Conservation (phyloP, 2,888 invertebrate genomes). For the Pachymerium ferrugineum region DNA sequence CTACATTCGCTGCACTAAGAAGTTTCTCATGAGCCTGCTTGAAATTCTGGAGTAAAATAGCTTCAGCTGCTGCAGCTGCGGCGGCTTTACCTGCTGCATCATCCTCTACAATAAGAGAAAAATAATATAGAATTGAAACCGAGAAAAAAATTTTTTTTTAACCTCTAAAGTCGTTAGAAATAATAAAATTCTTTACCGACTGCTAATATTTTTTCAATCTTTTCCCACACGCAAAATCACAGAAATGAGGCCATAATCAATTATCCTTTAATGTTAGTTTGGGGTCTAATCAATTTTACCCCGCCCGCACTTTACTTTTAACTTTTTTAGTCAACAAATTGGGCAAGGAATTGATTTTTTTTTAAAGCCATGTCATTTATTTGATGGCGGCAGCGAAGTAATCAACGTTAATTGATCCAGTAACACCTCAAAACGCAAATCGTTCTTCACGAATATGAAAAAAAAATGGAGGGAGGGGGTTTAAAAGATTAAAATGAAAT, state of each 20-base stretch:
- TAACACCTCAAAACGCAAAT: not conserved
- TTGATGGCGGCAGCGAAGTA: not conserved
- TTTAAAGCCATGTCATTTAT: not conserved
- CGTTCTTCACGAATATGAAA: not conserved
- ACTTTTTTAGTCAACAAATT: not conserved
- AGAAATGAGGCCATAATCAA: not conserved
- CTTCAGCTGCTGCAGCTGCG: not conserved
- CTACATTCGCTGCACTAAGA: not conserved
- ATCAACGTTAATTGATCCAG: not conserved
- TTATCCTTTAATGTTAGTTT: not conserved
- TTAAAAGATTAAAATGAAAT: no score
- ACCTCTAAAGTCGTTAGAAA: no score
- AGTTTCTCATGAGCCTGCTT: not conserved
- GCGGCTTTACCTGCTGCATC: not conserved
- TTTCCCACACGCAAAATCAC: not conserved
- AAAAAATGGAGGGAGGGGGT: not conserved
- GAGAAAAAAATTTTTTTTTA: not conserved
- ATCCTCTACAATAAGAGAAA: not conserved
- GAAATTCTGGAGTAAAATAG: slow-evolving; percentile 4
- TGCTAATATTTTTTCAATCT: no score
- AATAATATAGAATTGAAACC: not conserved
- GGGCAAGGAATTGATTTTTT: not conserved
- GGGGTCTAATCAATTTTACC: not conserved
- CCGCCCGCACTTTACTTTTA: no score
- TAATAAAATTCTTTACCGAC: no score